These are phyloP conservation scores for Mesitornis unicolor DNA, from an alignment of 2,113 vertebrate species.

Conservation along the genomic window DNA sequence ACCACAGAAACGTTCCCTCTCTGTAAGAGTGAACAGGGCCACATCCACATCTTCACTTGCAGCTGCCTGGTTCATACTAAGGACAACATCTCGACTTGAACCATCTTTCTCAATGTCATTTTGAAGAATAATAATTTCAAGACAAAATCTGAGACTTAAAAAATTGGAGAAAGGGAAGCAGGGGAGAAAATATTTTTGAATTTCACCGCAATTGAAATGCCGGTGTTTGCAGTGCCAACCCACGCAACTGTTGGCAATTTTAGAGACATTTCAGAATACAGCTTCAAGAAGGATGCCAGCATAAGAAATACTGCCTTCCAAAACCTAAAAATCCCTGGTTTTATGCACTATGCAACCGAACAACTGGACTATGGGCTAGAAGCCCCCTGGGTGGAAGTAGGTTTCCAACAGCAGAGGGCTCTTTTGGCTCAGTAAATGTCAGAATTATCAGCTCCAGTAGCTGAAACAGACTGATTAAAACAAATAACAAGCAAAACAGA, in stretches of 20 bases:
- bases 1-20: neutral
- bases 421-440: slow-evolving; percentile 14
- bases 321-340: neutral
- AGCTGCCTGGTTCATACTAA: neutral
- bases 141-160: neutral
- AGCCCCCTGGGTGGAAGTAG: neutral
- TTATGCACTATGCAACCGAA: neutral
- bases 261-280: neutral
- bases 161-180: neutral
- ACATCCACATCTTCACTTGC: too few species aligned
- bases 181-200: neutral
- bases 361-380: neutral
- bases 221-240: neutral
- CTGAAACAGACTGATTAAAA: neutral
- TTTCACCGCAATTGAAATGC: neutral
- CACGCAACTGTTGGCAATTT: neutral
- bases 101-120: neutral
- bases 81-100: neutral
- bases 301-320: neutral
- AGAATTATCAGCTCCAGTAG: neutral
- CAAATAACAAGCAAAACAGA: neutral
- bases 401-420: slow-evolving; percentile 28
- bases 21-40: neutral
- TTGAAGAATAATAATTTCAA: neutral
- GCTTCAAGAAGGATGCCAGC: neutral